Evolutionary conservation across 2,113 vertebrate genomes (phyloP), one percentile per base, ranked within the genome.

Genomic region (Rhynchopsitta pachyrhyncha): DNA sequence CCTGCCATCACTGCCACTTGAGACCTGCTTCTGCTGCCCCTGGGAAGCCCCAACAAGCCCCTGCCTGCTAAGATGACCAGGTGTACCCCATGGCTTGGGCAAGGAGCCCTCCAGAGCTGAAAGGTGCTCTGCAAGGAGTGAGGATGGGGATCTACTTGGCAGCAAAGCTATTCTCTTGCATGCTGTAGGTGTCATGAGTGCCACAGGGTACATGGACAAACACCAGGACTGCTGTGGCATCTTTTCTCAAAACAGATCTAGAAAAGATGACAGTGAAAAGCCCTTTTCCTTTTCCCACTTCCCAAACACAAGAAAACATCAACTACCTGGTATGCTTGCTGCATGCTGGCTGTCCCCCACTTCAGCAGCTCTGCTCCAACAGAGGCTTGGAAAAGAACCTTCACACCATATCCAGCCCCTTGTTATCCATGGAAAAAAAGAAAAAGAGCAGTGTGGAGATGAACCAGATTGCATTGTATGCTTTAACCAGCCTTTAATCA

Each of bases 401-500:
- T 66, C 1, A 5, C 24, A 33, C 31, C 31, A 33, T 71, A 37
- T 17, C 42, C 50, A 42, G 69, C 39, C 12, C 57, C 59, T 82
- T 7, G 37, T 25, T 47, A 37, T 25, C n/a, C n/a, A 35, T 17
- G 35, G 35, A 35, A 19, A 17, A 11, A 29, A 57, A 17, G 7
- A 17, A 11, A 29, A 57, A 17, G 8, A 77, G 44, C 82, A 46
- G 35, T 0, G 2, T 60, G 59, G 95, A 86, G 73, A 89, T 49
- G 86, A 93, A 80, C 67, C 90, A 87, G 89, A 82, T 52, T 49
- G 69, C 84, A 37, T 44, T 3, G 59, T 4, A 39, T 15, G 0
- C 57, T 77, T 90, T 68, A 67, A 75, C 41, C 82, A 13, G 66
- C 88, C 94, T 88, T 86, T 92, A 86, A 94, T 90, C 52, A 68